These are phyloP conservation scores for Hylaeus volcanicus DNA, from an alignment of 1,140 invertebrate genomes.

Conservation along the genomic window DNA sequence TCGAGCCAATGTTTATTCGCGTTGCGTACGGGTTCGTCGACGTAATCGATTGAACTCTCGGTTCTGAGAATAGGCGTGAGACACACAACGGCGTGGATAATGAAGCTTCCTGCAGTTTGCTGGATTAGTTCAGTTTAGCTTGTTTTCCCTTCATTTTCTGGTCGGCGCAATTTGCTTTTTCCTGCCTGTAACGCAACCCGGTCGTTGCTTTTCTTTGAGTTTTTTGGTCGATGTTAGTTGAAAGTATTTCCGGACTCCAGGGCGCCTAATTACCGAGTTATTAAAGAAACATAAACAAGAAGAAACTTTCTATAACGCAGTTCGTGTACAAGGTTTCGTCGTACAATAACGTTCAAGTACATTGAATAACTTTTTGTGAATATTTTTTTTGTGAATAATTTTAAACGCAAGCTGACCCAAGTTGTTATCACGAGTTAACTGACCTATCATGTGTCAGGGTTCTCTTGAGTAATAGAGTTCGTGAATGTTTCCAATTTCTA, in stretches of 20 bases:
- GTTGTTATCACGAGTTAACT: too few species aligned
- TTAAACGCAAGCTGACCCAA: too few species aligned
- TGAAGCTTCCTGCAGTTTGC: slow-evolving; percentile 1
- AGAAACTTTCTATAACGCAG: slow-evolving; percentile 38
- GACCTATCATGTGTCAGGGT: too few species aligned
- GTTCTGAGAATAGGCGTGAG: slow-evolving; percentile 3
- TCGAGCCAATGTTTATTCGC: not conserved
- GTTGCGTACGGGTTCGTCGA: not conserved
- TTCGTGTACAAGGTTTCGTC: slow-evolving; percentile 1
- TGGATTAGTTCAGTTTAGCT: not conserved
- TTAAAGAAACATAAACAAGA: slow-evolving; percentile 24
- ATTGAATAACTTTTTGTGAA: not conserved
- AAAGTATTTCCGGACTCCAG: slow-evolving; percentile 13
- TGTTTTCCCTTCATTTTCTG: slow-evolving; percentile 1
- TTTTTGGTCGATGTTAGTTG: slow-evolving; percentile 1
- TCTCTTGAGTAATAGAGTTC: too few species aligned
- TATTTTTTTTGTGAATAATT: too few species aligned
- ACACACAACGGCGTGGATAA: not conserved
- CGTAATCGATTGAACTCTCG: slow-evolving; percentile 23
- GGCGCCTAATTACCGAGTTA: slow-evolving; percentile 4
- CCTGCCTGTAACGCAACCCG: not conserved
- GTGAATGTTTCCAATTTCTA: too few species aligned
- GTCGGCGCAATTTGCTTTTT: not conserved
- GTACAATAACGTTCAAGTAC: not conserved
- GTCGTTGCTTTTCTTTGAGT: not conserved